Evolutionary conservation across 2,797 vertebrate genomes (phyloP).

Genomic region (Sebastes baramenuke): DNA sequence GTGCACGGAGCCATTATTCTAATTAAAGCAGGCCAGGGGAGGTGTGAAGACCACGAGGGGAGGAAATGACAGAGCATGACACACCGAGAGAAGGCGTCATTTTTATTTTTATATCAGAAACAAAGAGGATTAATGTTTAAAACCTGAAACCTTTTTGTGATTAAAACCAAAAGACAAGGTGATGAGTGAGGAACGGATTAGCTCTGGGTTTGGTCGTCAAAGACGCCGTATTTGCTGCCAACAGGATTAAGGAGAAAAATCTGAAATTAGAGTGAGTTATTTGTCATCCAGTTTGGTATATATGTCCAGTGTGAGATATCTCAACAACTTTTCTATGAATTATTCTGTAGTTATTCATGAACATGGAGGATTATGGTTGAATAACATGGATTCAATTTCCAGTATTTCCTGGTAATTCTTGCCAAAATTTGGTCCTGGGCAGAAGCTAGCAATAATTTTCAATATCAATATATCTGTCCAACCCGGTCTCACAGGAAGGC

Average conservation of each 20-base stretch:
- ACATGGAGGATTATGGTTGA: background rate
- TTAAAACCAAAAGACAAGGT: constrained; percentile 23
- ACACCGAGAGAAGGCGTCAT: background rate
- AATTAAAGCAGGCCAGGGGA: constrained; percentile 19
- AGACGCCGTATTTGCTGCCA: background rate
- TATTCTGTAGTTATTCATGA: background rate
- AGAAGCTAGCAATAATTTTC: background rate
- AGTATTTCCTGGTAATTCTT: background rate
- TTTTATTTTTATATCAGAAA: constrained; percentile 30
- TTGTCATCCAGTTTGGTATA: background rate
- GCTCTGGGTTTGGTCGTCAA: background rate
- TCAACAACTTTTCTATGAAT: background rate
- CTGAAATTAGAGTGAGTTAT: background rate
- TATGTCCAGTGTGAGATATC: background rate
- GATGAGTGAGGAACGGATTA: background rate
- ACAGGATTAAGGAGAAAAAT: background rate
- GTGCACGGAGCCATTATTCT: constrained; percentile 34
- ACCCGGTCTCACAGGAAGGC: no score
- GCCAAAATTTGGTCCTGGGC: background rate
- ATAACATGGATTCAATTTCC: background rate
- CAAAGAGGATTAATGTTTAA: constrained; percentile 52
- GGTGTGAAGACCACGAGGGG: background rate
- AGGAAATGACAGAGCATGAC: background rate
- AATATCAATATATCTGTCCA: background rate
- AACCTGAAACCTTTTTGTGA: constrained; percentile 38